A percentile compares a stretch with the other conserved stretches of the same genome.
Conservation (phyloP, 64 coral and sea anemone genomes). For the Pocillopora damicornis region DNA sequence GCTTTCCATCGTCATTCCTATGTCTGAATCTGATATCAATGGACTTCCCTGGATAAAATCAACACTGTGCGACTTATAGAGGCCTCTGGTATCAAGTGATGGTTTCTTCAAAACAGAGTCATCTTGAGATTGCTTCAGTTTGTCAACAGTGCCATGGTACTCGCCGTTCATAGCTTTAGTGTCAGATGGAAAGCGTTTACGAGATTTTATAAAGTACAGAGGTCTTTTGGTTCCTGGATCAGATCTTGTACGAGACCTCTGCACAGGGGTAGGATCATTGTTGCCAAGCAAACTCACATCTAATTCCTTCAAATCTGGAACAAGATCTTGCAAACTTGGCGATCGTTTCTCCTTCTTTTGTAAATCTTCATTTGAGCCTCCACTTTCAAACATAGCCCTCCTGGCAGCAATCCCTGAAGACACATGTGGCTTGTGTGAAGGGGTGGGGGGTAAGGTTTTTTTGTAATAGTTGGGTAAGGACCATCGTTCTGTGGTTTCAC, state of each 20-base stretch:
- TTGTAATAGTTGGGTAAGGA: constrained; percentile 89
- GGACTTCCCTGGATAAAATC: background rate
- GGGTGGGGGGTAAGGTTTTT: constrained; percentile 45
- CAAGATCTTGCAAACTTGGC: constrained; percentile 76
- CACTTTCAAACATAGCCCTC: constrained; percentile 74
- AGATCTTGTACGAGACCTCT: constrained; percentile 53
- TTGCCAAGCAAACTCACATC: background rate
- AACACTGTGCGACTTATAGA: constrained; percentile 77
- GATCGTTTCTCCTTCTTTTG: constrained; percentile 45
- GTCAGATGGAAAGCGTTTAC: constrained; percentile 7
- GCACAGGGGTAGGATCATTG: background rate
- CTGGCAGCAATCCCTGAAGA: constrained; percentile 80
- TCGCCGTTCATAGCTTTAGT: constrained; percentile 19
- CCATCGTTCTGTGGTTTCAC: constrained; percentile 53
- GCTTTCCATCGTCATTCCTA: background rate
- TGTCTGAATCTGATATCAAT: constrained; percentile 6
- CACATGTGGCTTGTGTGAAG: constrained; percentile 69
- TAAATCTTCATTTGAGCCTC: constrained; percentile 61
- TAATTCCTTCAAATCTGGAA: constrained; percentile 64
- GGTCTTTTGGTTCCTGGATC: constrained; percentile 50
- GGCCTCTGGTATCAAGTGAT: background rate
- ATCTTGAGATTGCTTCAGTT: constrained; percentile 38
- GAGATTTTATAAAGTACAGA: constrained; percentile 7
- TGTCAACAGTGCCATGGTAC: constrained; percentile 2
- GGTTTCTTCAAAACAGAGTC: constrained; percentile 59